Evolutionary conservation across 2,113 vertebrate species (phyloP).

Genomic region (Chlorodrepanis virens): DNA sequence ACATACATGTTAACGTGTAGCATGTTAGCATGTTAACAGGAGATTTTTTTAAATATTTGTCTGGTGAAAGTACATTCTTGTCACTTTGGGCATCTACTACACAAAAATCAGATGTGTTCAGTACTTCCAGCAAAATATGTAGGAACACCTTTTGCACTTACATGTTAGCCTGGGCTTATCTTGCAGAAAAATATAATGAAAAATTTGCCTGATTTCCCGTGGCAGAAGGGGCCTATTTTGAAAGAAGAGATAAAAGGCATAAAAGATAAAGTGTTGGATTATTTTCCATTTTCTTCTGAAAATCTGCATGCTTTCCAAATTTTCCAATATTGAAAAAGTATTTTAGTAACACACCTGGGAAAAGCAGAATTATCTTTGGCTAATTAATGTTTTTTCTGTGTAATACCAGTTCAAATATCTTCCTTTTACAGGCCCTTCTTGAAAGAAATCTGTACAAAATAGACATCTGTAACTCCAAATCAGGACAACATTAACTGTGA

Average conservation of each 20-base stretch:
- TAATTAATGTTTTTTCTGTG: neutral
- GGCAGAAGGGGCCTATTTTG: neutral
- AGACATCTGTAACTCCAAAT: neutral
- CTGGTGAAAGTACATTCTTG: neutral
- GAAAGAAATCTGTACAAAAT: neutral
- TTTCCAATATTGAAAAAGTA: neutral
- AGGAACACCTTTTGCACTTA: neutral
- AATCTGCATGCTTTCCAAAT: neutral
- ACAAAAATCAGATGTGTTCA: neutral
- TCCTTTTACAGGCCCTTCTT: neutral
- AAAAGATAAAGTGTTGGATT: neutral
- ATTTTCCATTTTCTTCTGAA: neutral
- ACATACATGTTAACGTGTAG: neutral
- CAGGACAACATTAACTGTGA: neutral
- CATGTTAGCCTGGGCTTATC: neutral
- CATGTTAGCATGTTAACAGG: neutral
- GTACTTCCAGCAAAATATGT: neutral
- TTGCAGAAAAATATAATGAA: neutral
- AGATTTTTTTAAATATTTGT: neutral
- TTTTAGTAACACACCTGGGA: neutral
- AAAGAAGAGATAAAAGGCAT: neutral
- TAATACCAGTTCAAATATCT: neutral
- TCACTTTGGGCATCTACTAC: neutral
- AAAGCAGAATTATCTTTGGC: neutral
- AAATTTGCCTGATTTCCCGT: neutral